Evolutionary conservation across 1,140 invertebrate genomes (phyloP), one percentile per base, ranked within the genome.

Genomic region (Brachionus plicatilis): DNA sequence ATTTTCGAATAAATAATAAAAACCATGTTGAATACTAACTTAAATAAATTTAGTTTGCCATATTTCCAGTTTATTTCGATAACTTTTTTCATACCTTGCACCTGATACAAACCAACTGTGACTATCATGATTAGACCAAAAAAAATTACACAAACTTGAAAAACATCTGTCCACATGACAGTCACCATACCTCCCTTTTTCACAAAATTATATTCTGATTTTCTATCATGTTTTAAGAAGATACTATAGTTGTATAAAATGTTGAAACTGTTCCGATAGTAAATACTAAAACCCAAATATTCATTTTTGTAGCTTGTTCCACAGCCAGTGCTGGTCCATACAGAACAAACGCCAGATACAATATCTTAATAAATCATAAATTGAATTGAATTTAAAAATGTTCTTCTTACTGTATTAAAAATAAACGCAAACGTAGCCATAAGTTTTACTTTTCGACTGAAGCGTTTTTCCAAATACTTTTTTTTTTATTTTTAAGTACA

Each of bases 281-380:
- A 43, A 95, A 87, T 78, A 97, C 94, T 6, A 95, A 93, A 72
- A 92, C 88, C 78, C 92, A 90, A 88, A 93, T 92, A 45, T 92
- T 92, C n/a, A 95, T 88, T 27, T 37, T 14, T 8, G 65, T 45
- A 14, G n/a, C 79, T 93, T 95, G 94, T 87, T 94, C 94, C 66
- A 97, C 89, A 37, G 96, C 95, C 85, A 97, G 92, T 11, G 95
- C 95, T 12, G 96, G 96, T 1, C 95, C 95, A 88, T 95, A 95
- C 0, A 97, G 94, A 4, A 96, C 95, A 2, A 98, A 95, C 3
- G 95, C 94, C 65, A 95, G 96, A 88, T 97, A 97, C 47, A 97
- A 90, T 85, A 95, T 93, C 88, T 65, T 24, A 20, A 37, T 7
- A 37, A 80, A 80, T 11, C 17, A 41, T 56, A 24, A 56, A 60